These are phyloP conservation scores for Xenopus petersii DNA, from an alignment of 2,797 vertebrate genomes.

Conservation along the genomic window DNA sequence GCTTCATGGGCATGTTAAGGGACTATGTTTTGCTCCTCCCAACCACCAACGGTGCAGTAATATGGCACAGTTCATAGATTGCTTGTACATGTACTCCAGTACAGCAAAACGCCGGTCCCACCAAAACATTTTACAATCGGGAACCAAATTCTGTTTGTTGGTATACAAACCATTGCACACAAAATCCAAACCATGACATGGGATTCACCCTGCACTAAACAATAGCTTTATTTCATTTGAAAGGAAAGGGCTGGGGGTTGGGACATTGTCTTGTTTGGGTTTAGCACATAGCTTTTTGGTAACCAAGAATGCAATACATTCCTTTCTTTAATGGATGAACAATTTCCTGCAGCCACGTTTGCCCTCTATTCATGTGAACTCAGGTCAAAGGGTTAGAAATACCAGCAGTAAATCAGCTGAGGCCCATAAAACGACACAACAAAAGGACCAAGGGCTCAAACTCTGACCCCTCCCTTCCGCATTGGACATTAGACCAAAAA, in stretches of 20 bases:
- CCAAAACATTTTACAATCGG: too few relatives aligned
- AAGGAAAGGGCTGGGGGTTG: neutral
- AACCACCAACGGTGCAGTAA: too few relatives aligned
- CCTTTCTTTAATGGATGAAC: conserved; percentile 31
- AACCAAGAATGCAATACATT: conserved; percentile 30
- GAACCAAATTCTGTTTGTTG: neutral
- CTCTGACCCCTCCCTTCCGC: neutral
- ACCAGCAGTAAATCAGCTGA: conserved; percentile 29
- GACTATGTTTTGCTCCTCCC: too few relatives aligned
- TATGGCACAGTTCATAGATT: too few relatives aligned
- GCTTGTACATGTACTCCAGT: too few relatives aligned
- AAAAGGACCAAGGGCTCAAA: too few relatives aligned
- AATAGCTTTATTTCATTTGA: neutral
- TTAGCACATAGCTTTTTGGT: conserved; percentile 15
- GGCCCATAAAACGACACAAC: conserved; percentile 41
- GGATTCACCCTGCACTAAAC: neutral
- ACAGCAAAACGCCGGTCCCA: too few relatives aligned
- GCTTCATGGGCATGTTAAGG: too few relatives aligned
- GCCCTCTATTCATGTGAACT: neutral
- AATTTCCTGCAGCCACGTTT: conserved; percentile 28
- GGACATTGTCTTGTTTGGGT: neutral
- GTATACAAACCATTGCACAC: neutral
- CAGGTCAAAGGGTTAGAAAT: conserved; percentile 37
- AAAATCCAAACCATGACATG: neutral
- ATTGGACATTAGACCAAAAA: neutral